phyloP scores from a whole-genome alignment of 2,888 invertebrate species.

The Thumatha senex region DNA sequence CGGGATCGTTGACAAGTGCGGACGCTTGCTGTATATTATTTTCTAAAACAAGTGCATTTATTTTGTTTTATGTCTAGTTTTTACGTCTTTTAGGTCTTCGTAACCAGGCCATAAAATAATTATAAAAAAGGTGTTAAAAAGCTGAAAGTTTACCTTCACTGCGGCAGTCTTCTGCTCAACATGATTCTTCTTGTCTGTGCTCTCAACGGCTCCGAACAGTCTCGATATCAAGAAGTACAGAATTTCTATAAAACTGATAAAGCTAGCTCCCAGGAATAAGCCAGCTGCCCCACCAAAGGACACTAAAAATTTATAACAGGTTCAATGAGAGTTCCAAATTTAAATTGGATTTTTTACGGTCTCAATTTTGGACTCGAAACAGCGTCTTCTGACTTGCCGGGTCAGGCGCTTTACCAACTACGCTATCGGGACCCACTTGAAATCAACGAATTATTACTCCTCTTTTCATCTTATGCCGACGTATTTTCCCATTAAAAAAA shows the following conservation, averaged over 20 bases:
- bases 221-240: constrained; percentile 68
- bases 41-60: too few relatives aligned
- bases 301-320: constrained; percentile 54
- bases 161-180: neutral
- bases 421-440: too few relatives aligned
- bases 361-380: neutral
- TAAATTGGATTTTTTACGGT: neutral
- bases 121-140: neutral
- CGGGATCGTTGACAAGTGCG: too few relatives aligned
- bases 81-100: too few relatives aligned
- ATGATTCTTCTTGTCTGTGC: neutral
- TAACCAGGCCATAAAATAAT: too few relatives aligned
- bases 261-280: constrained; percentile 85
- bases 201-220: constrained; percentile 10
- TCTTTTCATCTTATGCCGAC: too few relatives aligned
- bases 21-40: too few relatives aligned
- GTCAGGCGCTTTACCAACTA: too few relatives aligned
- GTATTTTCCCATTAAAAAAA: too few relatives aligned
- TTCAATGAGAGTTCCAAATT: too few relatives aligned
- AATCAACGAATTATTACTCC: neutral
- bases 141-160: neutral
- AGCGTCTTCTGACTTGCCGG: too few relatives aligned
- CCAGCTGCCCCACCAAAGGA: constrained; percentile 86
- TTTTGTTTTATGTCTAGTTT: too few relatives aligned
- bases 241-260: constrained; percentile 84